phyloP scores from a whole-genome alignment of 2,113 vertebrate genomes.

The Macrotus californicus region DNA sequence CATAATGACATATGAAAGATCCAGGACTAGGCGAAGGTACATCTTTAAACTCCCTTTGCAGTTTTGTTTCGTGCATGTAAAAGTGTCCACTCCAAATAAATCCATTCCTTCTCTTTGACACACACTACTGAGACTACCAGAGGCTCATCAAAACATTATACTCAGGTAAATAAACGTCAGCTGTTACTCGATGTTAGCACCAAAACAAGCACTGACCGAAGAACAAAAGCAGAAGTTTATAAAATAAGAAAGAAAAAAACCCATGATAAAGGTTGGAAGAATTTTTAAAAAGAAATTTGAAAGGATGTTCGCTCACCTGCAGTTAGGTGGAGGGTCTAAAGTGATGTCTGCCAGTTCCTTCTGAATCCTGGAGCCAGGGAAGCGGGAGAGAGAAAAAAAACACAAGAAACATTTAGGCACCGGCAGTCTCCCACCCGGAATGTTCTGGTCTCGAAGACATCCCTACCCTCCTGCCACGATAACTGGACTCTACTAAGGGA shows the following conservation, averaged over 20 bases:
- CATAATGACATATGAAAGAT: background rate
- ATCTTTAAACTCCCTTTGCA: background rate
- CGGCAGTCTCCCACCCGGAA: background rate
- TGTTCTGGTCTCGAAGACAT: background rate
- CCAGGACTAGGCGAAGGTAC: background rate
- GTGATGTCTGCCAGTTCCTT: conserved; percentile 98
- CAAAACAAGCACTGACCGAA: background rate
- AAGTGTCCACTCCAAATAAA: background rate
- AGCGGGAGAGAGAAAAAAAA: conserved; percentile 62
- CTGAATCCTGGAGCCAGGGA: conserved; percentile 88
- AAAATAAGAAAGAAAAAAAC: fast-evolving
- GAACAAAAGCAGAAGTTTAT: background rate
- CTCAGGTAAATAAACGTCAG: background rate
- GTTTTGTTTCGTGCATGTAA: background rate
- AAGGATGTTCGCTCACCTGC: conserved; percentile 86
- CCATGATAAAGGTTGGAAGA: no score
- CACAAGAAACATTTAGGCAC: background rate
- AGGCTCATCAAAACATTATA: background rate
- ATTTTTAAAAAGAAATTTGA: background rate
- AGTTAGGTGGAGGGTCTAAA: conserved; percentile 96
- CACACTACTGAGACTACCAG: background rate
- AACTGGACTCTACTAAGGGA: background rate
- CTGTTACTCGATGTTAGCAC: background rate
- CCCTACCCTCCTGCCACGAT: background rate
- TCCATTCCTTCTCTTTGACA: background rate